Evolutionary conservation across 2,888 invertebrate genomes (phyloP).

Genomic region (Polyommatus iphigenia): DNA sequence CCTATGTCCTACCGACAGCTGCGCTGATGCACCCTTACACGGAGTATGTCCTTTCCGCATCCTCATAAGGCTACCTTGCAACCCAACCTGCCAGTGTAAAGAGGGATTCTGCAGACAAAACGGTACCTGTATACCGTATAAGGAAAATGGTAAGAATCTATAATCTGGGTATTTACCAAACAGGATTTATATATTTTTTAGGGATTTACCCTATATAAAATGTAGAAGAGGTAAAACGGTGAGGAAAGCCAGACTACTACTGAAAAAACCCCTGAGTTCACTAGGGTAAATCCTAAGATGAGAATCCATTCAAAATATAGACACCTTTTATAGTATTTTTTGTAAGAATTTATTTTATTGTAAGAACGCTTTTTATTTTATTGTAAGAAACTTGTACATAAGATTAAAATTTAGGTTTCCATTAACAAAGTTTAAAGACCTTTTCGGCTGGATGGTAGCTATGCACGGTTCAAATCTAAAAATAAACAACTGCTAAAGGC

Average conservation of each 20-base stretch:
- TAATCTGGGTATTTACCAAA: neutral
- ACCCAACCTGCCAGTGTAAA: constrained; percentile 46
- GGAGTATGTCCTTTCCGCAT: constrained; percentile 44
- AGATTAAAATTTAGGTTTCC: no score
- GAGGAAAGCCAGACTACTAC: neutral
- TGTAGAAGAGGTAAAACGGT: neutral
- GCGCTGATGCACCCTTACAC: constrained; percentile 43
- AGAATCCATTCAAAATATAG: neutral
- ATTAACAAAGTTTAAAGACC: no score
- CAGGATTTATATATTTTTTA: neutral
- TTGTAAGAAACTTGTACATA: no score
- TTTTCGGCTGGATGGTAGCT: no score
- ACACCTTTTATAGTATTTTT: no score
- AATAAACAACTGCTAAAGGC: no score
- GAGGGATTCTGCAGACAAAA: neutral
- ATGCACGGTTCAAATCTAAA: no score
- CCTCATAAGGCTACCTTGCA: constrained; percentile 43
- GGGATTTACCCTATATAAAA: neutral
- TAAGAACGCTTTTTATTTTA: no score
- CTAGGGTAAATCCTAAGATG: neutral
- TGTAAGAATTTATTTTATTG: no score
- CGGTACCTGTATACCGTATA: constrained; percentile 1
- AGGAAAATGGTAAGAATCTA: constrained; percentile 8
- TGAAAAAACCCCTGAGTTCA: no score
- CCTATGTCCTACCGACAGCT: constrained; percentile 47